Base-by-base conservation (phyloP, 2,888 invertebrate genomes). In the Cremastinae sp. region DNA sequence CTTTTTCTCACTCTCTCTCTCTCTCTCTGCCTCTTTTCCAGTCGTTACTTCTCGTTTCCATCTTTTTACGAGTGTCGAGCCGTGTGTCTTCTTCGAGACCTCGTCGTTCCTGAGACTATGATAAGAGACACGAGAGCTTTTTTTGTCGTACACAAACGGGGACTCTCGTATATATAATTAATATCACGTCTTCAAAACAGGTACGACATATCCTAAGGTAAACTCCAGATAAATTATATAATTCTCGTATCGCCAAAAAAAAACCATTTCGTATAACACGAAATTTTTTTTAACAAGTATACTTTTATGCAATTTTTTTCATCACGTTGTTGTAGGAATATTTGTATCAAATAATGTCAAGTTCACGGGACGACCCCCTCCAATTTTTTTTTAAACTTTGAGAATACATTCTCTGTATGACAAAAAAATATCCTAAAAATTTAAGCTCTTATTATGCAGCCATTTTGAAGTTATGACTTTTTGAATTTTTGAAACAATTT, bases 91-190 rank as follows among this genome's bases (percentile, higher is more conserved):
- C 20, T 12, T 7, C 38, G 41, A 49, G 49, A 53, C 28, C 45
- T 68, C 45, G 53, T 34, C n/a, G 47, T 38, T 36, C 58, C 51
- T 34, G 59, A 18, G 58, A 58, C 53, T 59, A 41, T 65, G 76
- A 76, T 76, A 74, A 76, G 74, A 51, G 61, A 71, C 59, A 16
- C 51, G 69, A 61, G 58, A 22, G 14, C 12, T 8, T 5, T 28
- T 34, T 28, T 43, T 36, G 22, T 54, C 36, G 47, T 45, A 59
- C 53, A 64, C 65, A 69, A 73, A 64, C 59, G 65, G n/a, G n/a
- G 53, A 12, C 47, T 3, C 38, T n/a, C n/a, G n/a, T n/a, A n/a
- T n/a, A 56, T 62, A 47, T 45, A 68, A 75, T 53, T 38, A 68
- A 59, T 53, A 56, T 54, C 59, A 65, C 36, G 20, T 14, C 64